phyloP scores from a whole-genome alignment of 2,888 invertebrate genomes.

The Chymomyza amoena region DNA sequence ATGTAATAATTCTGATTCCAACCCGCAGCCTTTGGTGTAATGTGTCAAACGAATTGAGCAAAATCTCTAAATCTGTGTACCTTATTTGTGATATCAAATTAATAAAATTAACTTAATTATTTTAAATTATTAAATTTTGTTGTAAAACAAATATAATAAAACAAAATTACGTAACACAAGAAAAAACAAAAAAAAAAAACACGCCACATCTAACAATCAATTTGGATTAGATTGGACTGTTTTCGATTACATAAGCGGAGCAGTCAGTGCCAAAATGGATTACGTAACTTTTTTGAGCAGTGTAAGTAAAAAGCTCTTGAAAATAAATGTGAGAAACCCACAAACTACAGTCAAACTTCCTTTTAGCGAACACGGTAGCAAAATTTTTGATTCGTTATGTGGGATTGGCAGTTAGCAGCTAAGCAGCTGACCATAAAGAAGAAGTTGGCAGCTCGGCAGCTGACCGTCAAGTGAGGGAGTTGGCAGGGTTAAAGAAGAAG shows the following conservation, averaged over 20 bases:
- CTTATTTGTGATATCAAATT: slow-evolving; percentile 71
- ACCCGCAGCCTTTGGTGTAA: slow-evolving; percentile 49
- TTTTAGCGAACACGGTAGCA: no score
- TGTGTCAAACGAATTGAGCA: slow-evolving; percentile 43
- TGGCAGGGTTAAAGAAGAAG: no score
- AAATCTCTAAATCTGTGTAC: slow-evolving; percentile 66
- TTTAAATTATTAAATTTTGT: slow-evolving; percentile 35
- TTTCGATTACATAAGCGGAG: slow-evolving; percentile 51
- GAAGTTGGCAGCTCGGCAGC: no score
- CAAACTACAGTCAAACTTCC: no score
- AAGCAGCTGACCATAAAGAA: no score
- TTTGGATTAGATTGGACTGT: slow-evolving; percentile 21
- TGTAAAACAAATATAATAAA: slow-evolving; percentile 35
- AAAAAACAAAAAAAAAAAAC: not conserved
- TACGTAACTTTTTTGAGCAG: slow-evolving; percentile 51
- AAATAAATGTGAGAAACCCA: no score
- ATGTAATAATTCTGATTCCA: not conserved
- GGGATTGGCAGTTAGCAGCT: no score
- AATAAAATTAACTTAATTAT: slow-evolving; percentile 21
- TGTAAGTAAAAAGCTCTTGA: slow-evolving; percentile 39
- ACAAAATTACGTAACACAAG: slow-evolving; percentile 18
- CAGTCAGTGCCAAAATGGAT: slow-evolving; percentile 49
- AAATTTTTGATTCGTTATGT: no score
- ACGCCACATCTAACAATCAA: slow-evolving; percentile 22
- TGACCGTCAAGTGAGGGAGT: no score